These are phyloP conservation scores for Diaperis boleti DNA, from an alignment of 2,888 invertebrate species.

Conservation along the genomic window DNA sequence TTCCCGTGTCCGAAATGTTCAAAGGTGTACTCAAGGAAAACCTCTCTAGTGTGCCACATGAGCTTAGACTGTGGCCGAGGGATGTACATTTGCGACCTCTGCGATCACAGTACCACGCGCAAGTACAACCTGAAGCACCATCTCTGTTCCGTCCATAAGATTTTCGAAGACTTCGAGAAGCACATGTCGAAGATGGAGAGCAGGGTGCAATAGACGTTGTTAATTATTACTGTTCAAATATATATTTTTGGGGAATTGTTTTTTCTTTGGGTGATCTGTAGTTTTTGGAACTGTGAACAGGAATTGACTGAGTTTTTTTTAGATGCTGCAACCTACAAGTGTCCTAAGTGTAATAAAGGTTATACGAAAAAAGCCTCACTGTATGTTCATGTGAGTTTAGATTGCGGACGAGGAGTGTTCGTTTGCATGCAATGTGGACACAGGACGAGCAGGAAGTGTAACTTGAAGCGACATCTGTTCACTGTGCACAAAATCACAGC, in stretches of 20 bases:
- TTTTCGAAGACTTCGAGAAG: conserved; percentile 4
- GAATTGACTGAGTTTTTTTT: conserved; percentile 5
- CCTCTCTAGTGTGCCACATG: conserved; percentile 11
- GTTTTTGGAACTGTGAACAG: background rate
- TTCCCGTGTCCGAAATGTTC: conserved; percentile 17
- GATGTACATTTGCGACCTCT: conserved; percentile 22
- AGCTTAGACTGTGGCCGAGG: conserved; percentile 26
- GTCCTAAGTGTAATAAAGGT: conserved; percentile 26
- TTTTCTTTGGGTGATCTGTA: background rate
- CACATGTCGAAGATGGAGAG: conserved; percentile 7
- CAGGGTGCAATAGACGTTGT: background rate
- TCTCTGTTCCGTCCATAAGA: conserved; percentile 10
- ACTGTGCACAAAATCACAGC: conserved; percentile 13
- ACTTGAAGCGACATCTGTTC: conserved; percentile 18
- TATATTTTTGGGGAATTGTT: background rate
- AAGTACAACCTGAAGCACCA: conserved; percentile 24
- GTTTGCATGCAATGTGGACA: conserved; percentile 24
- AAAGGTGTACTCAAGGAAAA: conserved; percentile 15
- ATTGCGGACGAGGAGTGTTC: conserved; percentile 26
- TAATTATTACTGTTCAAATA: background rate
- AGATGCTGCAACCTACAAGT: conserved; percentile 11
- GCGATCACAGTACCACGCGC: conserved; percentile 4
- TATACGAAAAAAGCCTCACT: conserved; percentile 16
- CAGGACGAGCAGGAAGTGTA: conserved; percentile 19
- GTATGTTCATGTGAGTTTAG: conserved; percentile 29